These are phyloP conservation scores for Rhegmatorhina hoffmannsi DNA, from an alignment of 2,113 vertebrate species.

Conservation along the genomic window DNA sequence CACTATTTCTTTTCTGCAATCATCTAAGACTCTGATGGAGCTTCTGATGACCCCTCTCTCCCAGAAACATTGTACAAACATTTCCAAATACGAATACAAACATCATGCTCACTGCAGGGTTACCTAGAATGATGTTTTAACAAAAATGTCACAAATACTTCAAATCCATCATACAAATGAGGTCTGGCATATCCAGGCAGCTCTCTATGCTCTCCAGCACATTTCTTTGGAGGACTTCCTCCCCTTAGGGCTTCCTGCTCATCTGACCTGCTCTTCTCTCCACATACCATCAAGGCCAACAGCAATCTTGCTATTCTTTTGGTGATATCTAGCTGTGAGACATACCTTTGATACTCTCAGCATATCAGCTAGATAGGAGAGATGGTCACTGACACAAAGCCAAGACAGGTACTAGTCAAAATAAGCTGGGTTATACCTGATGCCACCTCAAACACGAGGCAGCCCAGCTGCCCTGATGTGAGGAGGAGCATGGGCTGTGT, in stretches of 20 bases:
- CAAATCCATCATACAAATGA: constrained; percentile 17
- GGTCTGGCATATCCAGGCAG: constrained; percentile 12
- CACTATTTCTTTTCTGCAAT: background rate
- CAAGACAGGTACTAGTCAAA: background rate
- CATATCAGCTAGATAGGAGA: background rate
- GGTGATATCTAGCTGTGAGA: background rate
- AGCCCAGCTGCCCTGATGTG: background rate
- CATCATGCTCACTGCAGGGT: background rate
- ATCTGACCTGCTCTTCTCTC: background rate
- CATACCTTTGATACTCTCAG: background rate
- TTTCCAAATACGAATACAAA: background rate
- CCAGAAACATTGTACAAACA: background rate
- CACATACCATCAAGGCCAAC: background rate
- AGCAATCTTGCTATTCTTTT: background rate
- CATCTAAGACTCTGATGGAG: background rate
- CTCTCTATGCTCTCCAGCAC: background rate
- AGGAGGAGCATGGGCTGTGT: rapidly evolving
- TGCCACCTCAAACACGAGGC: background rate
- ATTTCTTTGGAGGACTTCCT: background rate
- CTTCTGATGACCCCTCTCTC: background rate
- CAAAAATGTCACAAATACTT: constrained; percentile 28
- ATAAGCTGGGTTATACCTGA: background rate
- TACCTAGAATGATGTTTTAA: constrained; percentile 25
- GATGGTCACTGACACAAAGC: background rate
- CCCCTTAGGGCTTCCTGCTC: background rate